Base-by-base conservation (phyloP, 2,113 vertebrate genomes). In the Campylomormyrus numenius region DNA sequence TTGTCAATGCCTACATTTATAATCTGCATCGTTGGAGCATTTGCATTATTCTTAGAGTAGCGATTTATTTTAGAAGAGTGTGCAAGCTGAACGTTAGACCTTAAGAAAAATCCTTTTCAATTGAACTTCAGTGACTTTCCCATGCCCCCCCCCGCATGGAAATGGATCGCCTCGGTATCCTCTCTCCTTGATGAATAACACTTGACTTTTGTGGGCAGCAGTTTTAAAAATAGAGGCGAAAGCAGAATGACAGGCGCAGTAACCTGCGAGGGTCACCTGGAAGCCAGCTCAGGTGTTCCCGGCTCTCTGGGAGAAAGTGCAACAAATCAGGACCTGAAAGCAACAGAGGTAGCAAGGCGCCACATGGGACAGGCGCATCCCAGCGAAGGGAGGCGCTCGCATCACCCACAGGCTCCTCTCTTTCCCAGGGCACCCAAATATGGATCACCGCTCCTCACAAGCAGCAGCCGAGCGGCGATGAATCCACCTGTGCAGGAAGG, bases 41-140 rank as follows among this genome's bases (percentile, higher is more conserved):
- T 96, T 95, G 94, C 88, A 94, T 95, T 94, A 93, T 93, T 94
- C 92, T 92, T 91, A 87, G 92, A 93, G 91, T 92, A 93, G 89
- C 92, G 92, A 92, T 90, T 91, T 91, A 90, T 90, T 92, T 88
- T 90, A 50, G 15, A 62, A 27, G 13, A 7, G 9, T 92, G 90
- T 92, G 53, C 93, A 90, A 94, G 90, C 31, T 74, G 93, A 93
- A 92, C 7, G 95, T 94, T 92, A 46, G 90, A 31, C 31, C 89
- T 66, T 80, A 85, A 56, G 94, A 94, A 94, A 92, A 94, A 92
- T 91, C 91, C 94, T 90, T 85, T 92, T 62, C 92, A 89, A 93
- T 88, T 93, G 91, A 92, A 94, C 91, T 93, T 74, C 89, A 83
- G 89, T 87, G 93, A 89, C 27, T n/a, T 92, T 46, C 80, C 39